Evolutionary conservation across 2,113 vertebrate genomes (phyloP), one percentile per base, ranked within the genome.

Genomic region (Thalassoma bifasciatum): DNA sequence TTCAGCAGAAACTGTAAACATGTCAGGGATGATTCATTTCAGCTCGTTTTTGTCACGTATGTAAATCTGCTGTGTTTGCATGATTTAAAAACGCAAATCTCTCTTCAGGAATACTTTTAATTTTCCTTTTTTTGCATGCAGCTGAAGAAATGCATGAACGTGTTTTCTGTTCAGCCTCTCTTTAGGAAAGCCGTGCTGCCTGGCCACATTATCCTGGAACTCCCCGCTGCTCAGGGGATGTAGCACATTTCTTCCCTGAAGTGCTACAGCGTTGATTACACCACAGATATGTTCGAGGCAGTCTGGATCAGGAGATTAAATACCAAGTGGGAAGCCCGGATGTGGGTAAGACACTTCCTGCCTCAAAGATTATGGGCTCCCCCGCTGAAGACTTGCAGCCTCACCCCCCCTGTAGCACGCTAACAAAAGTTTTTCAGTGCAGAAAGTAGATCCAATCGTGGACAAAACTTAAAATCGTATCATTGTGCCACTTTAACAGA

Each of bases 341-440:
- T 89, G 87, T 88, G 86, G 86, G 78, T 56, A 72, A 50, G 56
- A 87, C 61, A 88, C 88, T 91, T 91, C 88, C 89, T 91, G 89
- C 68, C 72, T 77, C 49, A 8, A 4, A 77, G 77, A 86, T 79
- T 88, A 82, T 50, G 46, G 79, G 72, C 72, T 74, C 78, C 67
- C 79, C 76, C 1, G 34, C 72, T 78, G 64, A 68, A 70, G 75
- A 19, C 46, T 56, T 36, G 74, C 37, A 73, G 62, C 64, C 58
- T 56, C 57, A 78, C 66, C 75, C 77, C n/a, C n/a, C 82, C 72
- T 42, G 44, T 36, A 37, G 80, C 1, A 22, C 52, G 21, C 37
- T 19, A 69, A 82, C 42, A 78, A 82, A 78, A 44, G 40, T 16
- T 16, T 17, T 53, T 59, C 65, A 54, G 50, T 26, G 19, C 22